These are phyloP conservation scores for Scleropages formosus DNA, from an alignment of 2,797 vertebrate genomes.

Conservation along the genomic window DNA sequence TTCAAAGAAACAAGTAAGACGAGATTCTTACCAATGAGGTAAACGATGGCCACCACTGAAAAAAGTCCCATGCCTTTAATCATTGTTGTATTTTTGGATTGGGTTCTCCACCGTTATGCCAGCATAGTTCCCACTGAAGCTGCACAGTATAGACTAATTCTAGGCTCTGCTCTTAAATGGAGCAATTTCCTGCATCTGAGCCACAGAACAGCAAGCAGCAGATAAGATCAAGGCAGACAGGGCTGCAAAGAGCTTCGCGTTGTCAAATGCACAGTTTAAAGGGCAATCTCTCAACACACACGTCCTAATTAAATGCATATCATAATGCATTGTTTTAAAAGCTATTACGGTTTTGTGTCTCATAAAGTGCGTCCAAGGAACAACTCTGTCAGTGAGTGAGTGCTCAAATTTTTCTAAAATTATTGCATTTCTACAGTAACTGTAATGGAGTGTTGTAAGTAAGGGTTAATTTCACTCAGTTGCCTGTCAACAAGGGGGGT, in stretches of 20 bases:
- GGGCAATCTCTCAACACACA: no score
- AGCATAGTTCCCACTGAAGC: not conserved
- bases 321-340: not conserved
- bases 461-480: no score
- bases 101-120: not conserved
- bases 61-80: slow-evolving; percentile 12
- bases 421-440: no score
- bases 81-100: slow-evolving; percentile 33
- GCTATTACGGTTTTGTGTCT: no score
- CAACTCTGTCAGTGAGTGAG: no score
- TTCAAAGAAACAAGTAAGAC: not conserved
- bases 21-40: slow-evolving; percentile 56
- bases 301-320: not conserved
- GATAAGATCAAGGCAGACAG: slow-evolving; percentile 32
- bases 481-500: no score
- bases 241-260: no score
- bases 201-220: slow-evolving; percentile 21
- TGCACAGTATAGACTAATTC: not conserved
- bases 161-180: slow-evolving; percentile 14
- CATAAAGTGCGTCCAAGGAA: slow-evolving; percentile 2
- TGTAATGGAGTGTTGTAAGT: no score
- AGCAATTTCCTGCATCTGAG: slow-evolving; percentile 40
- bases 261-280: no score
- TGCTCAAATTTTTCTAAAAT: no score
- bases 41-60: slow-evolving; percentile 34